phyloP scores from a whole-genome alignment of 2,113 vertebrate species.

The Epinephelus lanceolatus region DNA sequence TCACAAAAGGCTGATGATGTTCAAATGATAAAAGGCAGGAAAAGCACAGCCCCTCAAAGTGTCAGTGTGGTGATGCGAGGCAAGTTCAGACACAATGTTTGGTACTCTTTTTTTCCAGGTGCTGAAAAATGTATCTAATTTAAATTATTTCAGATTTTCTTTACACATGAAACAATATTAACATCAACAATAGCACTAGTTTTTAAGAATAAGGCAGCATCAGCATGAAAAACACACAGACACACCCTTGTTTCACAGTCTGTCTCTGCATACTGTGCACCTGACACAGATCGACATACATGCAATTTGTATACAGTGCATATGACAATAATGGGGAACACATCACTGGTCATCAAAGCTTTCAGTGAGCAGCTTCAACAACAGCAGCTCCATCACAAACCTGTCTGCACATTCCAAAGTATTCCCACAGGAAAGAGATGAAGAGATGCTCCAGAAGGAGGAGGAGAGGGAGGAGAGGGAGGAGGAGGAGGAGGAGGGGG shows the following conservation, averaged over 20 bases:
- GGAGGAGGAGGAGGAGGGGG: slow-evolving; percentile 31
- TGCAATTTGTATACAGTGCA: slow-evolving; percentile 30
- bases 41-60: slow-evolving; percentile 1
- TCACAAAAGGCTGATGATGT: slow-evolving; percentile 30
- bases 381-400: slow-evolving; percentile 70
- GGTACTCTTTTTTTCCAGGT: background rate
- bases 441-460: slow-evolving; percentile 64
- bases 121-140: background rate
- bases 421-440: slow-evolving; percentile 74
- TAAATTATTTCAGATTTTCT: background rate
- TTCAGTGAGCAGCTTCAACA: slow-evolving; percentile 64
- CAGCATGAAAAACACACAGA: slow-evolving; percentile 33
- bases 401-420: slow-evolving; percentile 71
- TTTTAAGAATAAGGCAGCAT: background rate
- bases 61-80: background rate
- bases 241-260: slow-evolving; percentile 35
- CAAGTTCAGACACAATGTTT: background rate
- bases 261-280: background rate
- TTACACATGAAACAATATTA: background rate
- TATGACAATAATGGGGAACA: slow-evolving; percentile 50
- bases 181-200: background rate
- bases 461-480: slow-evolving; percentile 12
- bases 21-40: slow-evolving; percentile 18
- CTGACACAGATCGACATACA: slow-evolving; percentile 6
- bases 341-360: slow-evolving; percentile 73